Evolutionary conservation across 2,888 invertebrate genomes (phyloP), one percentile per base, ranked within the genome.

Genomic region (Nomada ferruginata): DNA sequence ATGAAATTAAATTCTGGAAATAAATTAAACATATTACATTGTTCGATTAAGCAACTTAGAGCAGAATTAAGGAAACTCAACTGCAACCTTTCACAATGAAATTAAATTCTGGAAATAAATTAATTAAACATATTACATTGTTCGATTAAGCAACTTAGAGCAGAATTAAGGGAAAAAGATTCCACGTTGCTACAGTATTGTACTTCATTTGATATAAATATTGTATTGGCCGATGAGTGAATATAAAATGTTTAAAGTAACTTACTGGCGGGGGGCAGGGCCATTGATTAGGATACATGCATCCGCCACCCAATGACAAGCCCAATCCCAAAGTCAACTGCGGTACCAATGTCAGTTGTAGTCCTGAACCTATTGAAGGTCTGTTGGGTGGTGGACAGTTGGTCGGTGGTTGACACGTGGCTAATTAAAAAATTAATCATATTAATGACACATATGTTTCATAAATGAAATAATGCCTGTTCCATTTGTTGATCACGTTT

Each of bases 241-340:
- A 52, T 68, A 7, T 20, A 47, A 26, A 47, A 44, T 59, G 18
- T 20, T 44, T 10, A 4, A 50, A 53, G 20, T 11, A 60, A 61
- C 60, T 66, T 52, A 61, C 60, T 18, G 42, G 15, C 1, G 82
- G 84, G 23, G 74, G 20, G 23, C 89, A 89, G 13, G 89, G 87
- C 91, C 90, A 91, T 55, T 73, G 66, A 29, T 20, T 26, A 78
- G 18, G 36, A 13, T 73, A 82, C 18, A 18, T 42, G 47, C 83
- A 57, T 78, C 47, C 60, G 13, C 36, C 82, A 47, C 86, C 23
- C 7, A 26, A 78, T 83, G 44, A 79, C 69, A 83, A 47, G 57
- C 88, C 89, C 10, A 89, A 65, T 42, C 90, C 90, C 0, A 75
- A 87, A 4, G 91, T 89, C 2, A 91, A 75, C 71, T 91, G 91